Conservation (phyloP, 2,888 invertebrate genomes). For the Prenolepis imparis region DNA sequence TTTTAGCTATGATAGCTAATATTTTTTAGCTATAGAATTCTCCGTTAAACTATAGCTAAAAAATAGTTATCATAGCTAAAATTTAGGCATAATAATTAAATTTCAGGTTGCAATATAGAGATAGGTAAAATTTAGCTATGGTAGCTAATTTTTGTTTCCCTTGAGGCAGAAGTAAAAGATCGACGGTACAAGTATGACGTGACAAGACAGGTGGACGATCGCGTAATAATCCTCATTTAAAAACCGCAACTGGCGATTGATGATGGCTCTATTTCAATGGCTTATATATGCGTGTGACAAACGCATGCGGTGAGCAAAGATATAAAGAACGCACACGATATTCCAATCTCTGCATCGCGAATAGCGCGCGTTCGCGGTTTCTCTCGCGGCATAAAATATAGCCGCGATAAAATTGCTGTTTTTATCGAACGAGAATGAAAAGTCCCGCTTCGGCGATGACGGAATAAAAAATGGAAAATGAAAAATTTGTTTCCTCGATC, state of each 20-base stretch:
- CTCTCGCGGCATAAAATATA: neutral
- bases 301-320: constrained; percentile 2
- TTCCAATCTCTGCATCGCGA: neutral
- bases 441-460: neutral
- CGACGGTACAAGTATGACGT: neutral
- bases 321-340: neutral
- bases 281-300: neutral
- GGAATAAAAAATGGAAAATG: neutral
- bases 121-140: too few species aligned
- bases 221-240: constrained; percentile 34
- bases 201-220: neutral
- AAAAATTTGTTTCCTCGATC: neutral
- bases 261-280: constrained; percentile 26
- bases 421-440: constrained; percentile 26
- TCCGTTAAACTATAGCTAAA: too few species aligned
- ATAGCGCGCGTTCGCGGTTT: neutral
- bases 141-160: too few species aligned
- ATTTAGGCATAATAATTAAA: too few species aligned
- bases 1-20: too few species aligned
- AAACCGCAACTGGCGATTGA: constrained; percentile 23
- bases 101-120: too few species aligned
- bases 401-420: neutral
- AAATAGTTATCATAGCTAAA: too few species aligned
- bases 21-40: too few species aligned
- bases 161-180: neutral